Evolutionary conservation across 2,888 invertebrate species (phyloP), one percentile per base, ranked within the genome.

Genomic region (Microchrysa polita): DNA sequence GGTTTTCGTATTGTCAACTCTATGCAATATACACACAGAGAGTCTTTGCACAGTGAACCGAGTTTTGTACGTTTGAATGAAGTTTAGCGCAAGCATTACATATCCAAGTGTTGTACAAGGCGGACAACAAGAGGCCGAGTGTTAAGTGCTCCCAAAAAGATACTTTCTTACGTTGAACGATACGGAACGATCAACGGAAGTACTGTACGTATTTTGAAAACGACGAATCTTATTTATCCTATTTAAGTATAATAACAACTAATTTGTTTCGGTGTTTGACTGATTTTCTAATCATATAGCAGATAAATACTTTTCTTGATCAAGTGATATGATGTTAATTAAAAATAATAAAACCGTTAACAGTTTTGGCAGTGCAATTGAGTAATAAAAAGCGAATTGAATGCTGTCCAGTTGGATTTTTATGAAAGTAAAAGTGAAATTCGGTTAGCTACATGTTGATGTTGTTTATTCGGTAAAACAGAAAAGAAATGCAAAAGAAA

Each of bases 61-160:
- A 75, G 77, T 79, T 79, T 77, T 76, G 77, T 77, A 79, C 76
- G 74, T 75, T 75, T 76, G 75, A 48, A 74, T 69, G 67, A 71
- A 73, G 60, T 72, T 67, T 76, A 61, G 75, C 77, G 78, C 78
- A 77, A 79, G 76, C 79, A 79, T 78, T 79, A 77, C 74, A 77
- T 76, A 76, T 76, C 77, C 75, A 78, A 78, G 79, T 79, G 79
- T 79, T 77, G 79, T 77, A 76, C 77, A 77, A 78, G 77, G 76
- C 75, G 77, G 77, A 78, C 78, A 78, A 76, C 73, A 76, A 52
- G 65, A 44, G 57, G 22, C 67, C 69, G 69, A 69, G 69, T 69
- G 69, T 69, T 69, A 69, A 69, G 69, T 69, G 69, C 55, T 69
- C 69, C 65, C 48, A 55, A 55, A 63, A 69, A 69, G 69, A 69